A percentile compares a stretch with the other conserved stretches of the same genome.
Evolutionary conservation across 2,797 vertebrate species (phyloP).

Genomic region (Tapirus indicus): DNA sequence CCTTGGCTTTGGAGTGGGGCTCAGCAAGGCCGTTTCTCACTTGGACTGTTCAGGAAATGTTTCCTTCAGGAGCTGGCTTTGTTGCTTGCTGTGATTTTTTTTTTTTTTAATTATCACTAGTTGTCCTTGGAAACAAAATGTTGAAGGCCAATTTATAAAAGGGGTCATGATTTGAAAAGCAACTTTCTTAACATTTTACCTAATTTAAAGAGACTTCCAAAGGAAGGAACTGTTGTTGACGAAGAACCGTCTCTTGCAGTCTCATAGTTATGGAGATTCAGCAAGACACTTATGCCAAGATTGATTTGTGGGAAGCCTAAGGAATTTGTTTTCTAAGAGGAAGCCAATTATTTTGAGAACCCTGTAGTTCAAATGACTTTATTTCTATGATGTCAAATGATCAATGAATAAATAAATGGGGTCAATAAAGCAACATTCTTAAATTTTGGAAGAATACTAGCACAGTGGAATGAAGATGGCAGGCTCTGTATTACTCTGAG

Average conservation of each 20-base stretch:
- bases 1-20: neutral
- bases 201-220: conserved; percentile 12
- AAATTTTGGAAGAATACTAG: neutral
- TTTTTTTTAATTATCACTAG: neutral
- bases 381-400: conserved; percentile 10
- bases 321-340: conserved; percentile 55
- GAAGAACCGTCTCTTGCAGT: neutral
- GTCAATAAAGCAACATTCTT: neutral
- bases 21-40: neutral
- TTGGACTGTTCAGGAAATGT: neutral
- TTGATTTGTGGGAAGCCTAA: neutral
- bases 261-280: neutral
- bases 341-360: conserved; percentile 47
- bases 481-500: conserved; percentile 64
- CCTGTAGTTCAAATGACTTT: conserved; percentile 26
- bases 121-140: conserved; percentile 54
- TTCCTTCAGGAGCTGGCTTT: neutral
- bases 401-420: conserved; percentile 1
- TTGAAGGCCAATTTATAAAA: conserved; percentile 58
- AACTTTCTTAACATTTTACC: conserved; percentile 21
- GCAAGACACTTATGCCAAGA: neutral
- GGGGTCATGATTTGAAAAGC: conserved; percentile 54
- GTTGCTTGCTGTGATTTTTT: neutral
- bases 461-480: neutral
- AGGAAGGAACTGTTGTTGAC: conserved; percentile 22